A percentile compares a stretch with the other conserved stretches of the same genome.
These are phyloP conservation scores for Lamellibrachia luymesi DNA, from an alignment of 1,140 invertebrate genomes.

Conservation along the genomic window DNA sequence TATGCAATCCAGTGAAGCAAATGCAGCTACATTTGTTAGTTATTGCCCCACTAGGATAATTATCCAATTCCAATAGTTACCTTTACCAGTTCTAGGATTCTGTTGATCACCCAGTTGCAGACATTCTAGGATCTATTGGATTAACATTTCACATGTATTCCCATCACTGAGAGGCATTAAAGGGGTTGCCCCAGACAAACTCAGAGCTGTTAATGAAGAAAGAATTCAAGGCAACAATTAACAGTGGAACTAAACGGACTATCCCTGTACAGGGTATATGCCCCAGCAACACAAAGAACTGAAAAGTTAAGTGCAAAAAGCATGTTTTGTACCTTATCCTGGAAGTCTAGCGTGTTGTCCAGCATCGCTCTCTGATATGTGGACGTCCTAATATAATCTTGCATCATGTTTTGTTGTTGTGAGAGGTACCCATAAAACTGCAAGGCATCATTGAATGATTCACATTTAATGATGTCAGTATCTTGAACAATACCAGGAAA, in stretches of 20 bases:
- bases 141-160: no score
- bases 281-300: background rate
- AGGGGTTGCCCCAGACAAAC: background rate
- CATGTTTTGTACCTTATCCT: constrained; percentile 60
- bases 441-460: background rate
- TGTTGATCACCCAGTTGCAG: no score
- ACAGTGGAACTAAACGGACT: background rate
- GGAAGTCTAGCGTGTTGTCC: constrained; percentile 89
- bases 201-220: background rate
- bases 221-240: background rate
- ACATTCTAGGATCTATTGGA: no score
- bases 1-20: no score
- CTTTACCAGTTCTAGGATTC: no score
- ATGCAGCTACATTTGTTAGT: no score
- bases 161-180: background rate
- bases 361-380: constrained; percentile 97
- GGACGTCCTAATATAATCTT: constrained; percentile 95
- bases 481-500: background rate
- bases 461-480: background rate
- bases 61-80: no score
- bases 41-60: no score
- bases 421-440: constrained; percentile 87
- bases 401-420: constrained; percentile 99
- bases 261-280: background rate
- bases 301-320: background rate